Evolutionary conservation across 2,113 vertebrate genomes (phyloP), one percentile per base, ranked within the genome.

Genomic region (Cyrtonyx montezumae): DNA sequence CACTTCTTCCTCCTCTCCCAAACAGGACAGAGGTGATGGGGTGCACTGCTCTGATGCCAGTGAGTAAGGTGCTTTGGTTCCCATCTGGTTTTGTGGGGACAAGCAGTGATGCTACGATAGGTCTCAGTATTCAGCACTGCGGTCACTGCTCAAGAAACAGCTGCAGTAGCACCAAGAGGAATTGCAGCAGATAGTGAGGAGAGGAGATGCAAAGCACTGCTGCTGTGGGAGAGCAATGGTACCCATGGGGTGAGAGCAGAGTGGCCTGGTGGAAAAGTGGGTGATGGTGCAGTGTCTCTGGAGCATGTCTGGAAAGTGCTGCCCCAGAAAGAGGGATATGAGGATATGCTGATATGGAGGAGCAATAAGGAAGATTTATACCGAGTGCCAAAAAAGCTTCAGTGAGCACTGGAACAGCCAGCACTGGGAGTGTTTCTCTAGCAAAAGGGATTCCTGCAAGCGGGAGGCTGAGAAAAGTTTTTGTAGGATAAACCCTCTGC

Each of bases 21-120:
- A 40, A 40, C 0, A 1, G 70, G 87, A 89, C 87, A 87, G 78
- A 94, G 91, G 49, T 0, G 3, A 85, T 46, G 85, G 92, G 65
- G 10, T 49, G 83, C 83, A 80, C 74, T 61, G 0, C 73, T 55
- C 32, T 0, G 1, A 56, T 87, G 49, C 55, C 76, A 85, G 3
- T 95, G 95, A 94, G 89, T 94, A 94, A 96, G 87, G 69, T 4
- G 5, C 84, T 65, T 90, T 92, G 93, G 93, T 95, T 96, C 63
- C 71, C 91, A 84, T 92, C 87, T 83, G 95, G 91, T 63, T 94
- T 96, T 94, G 87, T 83, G 93, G 73, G 69, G 43, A 90, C 81
- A 43, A 59, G 68, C 45, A 5, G 13, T 2, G 3, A 91, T 79
- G 93, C 89, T 91, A 89, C 10, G 51, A 94, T 96, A 95, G 84